Base-by-base conservation (phyloP, 2,797 vertebrate species). In the Microcaecilia unicolor region DNA sequence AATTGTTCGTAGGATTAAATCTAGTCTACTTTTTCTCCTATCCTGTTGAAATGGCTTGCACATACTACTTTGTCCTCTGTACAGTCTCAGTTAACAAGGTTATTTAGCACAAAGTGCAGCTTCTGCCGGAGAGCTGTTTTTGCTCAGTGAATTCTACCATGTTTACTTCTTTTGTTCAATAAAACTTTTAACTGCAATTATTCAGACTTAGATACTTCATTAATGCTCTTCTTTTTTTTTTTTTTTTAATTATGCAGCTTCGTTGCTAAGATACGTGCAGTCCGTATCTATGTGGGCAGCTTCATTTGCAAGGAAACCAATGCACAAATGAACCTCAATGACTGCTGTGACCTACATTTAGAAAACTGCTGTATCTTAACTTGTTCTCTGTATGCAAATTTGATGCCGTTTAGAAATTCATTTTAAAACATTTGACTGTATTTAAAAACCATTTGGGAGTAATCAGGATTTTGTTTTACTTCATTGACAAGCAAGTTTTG, bases 81-180 rank as follows among this genome's bases (percentile, higher is more conserved):
- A 59, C 64, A 73, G 61, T 70, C 65, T 75, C 44, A 36, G 31
- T 73, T 72, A 51, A 48, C 74, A 55, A 59, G 67, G 68, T 79
- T 82, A 61, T 69, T 72, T 71, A 84, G 78, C 76, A 82, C 76
- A 82, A 81, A 48, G 35, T 63, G 50, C 59, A 74, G 71, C 67
- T 65, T 56, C 43, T 25, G 35, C 12, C 6, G 58, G 60, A 58
- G 51, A 76, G 76, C 73, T 78, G 70, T 69, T 65, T 70, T 74
- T 68, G 64, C 62, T 75, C 68, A 67, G 71, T 55, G 71, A 67
- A 72, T 58, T 62, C 55, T 70, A 67, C 60, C 72, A 60, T 68
- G 4, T 80, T 82, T 80, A 70, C 59, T 58, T 66, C 37, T 70
- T 76, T 76, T 74, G 68, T 78, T 86, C 76, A 84, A 84, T 80